A percentile compares a stretch with the other conserved stretches of the same genome.
phyloP scores from a whole-genome alignment of 2,888 invertebrate genomes.

The Drosophila bunnanda region DNA sequence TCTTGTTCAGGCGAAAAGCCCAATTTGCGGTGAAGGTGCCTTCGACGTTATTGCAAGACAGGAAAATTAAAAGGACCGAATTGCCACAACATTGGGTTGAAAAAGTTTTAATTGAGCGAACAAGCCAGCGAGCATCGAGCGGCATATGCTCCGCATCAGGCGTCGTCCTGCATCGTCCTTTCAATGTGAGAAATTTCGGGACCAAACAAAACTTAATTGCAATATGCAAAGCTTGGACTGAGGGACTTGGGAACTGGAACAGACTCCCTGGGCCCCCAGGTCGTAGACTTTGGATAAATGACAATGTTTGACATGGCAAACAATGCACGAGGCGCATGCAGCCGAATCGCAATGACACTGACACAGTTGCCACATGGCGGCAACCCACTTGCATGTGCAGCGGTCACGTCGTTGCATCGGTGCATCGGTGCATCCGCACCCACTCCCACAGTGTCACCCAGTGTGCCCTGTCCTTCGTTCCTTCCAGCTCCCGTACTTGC shows the following conservation, averaged over 20 bases:
- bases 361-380: constrained; percentile 56
- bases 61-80: constrained; percentile 69
- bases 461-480: neutral
- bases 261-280: constrained; percentile 3
- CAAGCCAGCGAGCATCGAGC: constrained; percentile 27
- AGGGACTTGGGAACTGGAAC: neutral
- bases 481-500: constrained; percentile 42
- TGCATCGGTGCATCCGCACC: constrained; percentile 4
- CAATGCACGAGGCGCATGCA: constrained; percentile 48
- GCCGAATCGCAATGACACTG: constrained; percentile 66
- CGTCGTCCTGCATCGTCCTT: neutral
- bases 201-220: constrained; percentile 73
- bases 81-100: constrained; percentile 42
- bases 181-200: constrained; percentile 33
- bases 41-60: constrained; percentile 46
- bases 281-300: constrained; percentile 67
- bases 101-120: constrained; percentile 67
- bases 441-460: neutral
- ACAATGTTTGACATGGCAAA: constrained; percentile 77
- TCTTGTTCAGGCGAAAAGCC: constrained; percentile 14
- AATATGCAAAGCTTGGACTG: constrained; percentile 61
- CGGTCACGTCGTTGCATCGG: constrained; percentile 41
- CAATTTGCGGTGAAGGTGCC: constrained; percentile 35
- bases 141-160: constrained; percentile 8
- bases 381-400: constrained; percentile 59